Evolutionary conservation across 2,888 invertebrate species (phyloP), one percentile per base, ranked within the genome.

Genomic region (Thera obeliscata): DNA sequence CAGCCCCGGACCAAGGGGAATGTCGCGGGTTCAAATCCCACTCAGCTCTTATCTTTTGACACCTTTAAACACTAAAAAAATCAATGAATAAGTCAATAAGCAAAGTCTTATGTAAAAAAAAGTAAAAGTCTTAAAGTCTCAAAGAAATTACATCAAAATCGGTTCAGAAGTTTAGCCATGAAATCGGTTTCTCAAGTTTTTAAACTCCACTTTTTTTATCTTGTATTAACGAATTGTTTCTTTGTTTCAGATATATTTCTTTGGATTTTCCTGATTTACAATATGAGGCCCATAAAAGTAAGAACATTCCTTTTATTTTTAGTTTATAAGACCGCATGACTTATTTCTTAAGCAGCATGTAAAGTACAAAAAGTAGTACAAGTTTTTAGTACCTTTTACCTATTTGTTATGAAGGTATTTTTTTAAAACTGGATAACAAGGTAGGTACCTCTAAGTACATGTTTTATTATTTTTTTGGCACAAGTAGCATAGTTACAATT

Each of bases 191-290:
- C 8, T 48, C 2, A 3, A 9, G 3, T 46, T 48, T 3, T 11
- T 3, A 48, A 48, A 11, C 7, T 48, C 1, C 48, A 11, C 48
- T 3, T 46, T 46, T 7, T 7, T 48, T 48, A 48, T 11, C 9
- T 3, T 11, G 3, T 52, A 2, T 9, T 38, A 38, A 57, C 41
- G 22, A 38, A n/a, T 0, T 33, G 7, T 46, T 78, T 79, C 70
- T 72, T 92, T 90, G 90, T 92, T 92, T 49, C 91, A 93, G 92
- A 91, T 91, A 85, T 86, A 41, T 80, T 78, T 74, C 69, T 75
- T 76, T 74, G 74, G 70, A 76, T 66, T 73, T 62, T 69, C 73
- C 68, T 67, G 54, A 22, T 58, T 56, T 69, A 69, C 72, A 22
- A 22, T 22, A 70, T 66, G 82, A 81, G 82, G 78, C 84, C 81